Conservation (phyloP, 2,113 vertebrate genomes). For the Alexandromys fortis region DNA sequence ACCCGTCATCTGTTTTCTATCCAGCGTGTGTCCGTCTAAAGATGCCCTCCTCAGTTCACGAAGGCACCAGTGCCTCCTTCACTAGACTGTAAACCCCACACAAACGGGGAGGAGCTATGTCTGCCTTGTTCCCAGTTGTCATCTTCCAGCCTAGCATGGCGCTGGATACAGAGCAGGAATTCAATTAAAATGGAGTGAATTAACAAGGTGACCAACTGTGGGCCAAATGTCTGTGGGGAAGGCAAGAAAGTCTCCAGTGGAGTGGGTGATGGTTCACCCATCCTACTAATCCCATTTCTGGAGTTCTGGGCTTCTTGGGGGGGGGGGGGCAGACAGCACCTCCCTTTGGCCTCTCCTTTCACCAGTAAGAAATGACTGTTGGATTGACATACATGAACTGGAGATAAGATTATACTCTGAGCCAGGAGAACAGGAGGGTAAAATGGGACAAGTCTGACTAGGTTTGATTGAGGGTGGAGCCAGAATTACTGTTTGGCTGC, state of each 20-base stretch:
- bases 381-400: not conserved
- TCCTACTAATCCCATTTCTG: not conserved
- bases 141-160: not conserved
- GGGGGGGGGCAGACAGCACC: accelerated
- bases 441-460: not conserved
- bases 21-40: not conserved
- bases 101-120: not conserved
- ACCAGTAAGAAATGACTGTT: not conserved
- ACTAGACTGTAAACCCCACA: not conserved
- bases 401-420: not conserved
- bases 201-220: not conserved
- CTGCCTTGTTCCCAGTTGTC: not conserved
- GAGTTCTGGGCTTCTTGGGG: not conserved
- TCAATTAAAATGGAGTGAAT: conserved; percentile 45
- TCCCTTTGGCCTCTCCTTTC: not conserved
- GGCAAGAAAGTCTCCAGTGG: not conserved
- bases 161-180: not conserved
- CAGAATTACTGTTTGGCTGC: not conserved
- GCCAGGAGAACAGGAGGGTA: not conserved
- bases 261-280: not conserved
- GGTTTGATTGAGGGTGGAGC: not conserved
- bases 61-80: not conserved
- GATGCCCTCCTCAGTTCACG: not conserved
- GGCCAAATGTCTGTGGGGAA: not conserved
- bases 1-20: not conserved